Base-by-base conservation (phyloP, 2,797 vertebrate species). In the Stomatorhinus walkeri region DNA sequence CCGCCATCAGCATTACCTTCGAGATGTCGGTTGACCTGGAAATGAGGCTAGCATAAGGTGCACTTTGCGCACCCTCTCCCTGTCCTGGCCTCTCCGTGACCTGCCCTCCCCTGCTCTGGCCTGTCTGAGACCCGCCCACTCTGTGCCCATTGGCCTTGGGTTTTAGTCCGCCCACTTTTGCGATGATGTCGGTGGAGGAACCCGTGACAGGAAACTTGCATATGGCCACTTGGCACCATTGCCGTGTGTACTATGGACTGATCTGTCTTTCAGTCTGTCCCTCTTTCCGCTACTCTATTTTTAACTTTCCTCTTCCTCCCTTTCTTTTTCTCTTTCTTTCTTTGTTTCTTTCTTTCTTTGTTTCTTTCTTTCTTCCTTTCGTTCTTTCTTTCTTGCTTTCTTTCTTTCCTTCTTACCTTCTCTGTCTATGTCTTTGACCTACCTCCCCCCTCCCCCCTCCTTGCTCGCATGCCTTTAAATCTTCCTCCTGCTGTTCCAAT, bases 171-270 rank as follows among this genome's bases (percentile, higher is more conserved):
- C 52, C 85, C 28, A 8, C 36, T 87, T 56, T 87, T 61, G 51
- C 85, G 6, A 19, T 54, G 84, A 36, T 7, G 84, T 51, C 72
- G 51, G 88, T 91, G 91, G 90, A 68, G 88, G 90, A 92, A 86
- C 86, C 51, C 5, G 8, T 9, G 72, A 52, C 46, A 54, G 89
- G 85, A 87, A 92, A 91, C 89, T 90, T 90, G 87, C 88, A 91
- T 92, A 92, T 91, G 90, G 90, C 90, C 61, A 84, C 90, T 90
- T 89, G 0, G 91, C 90, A 92, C 93, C 93, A 91, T 90, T 93
- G 91, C 93, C 91, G 92, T 91, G 87, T 91, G 92, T 92, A 93
- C 93, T 92, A 92, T 91, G 90, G 93, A 94, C 93, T 95, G 94
- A 95, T 93, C 90, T 92, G 89, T 92, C 90, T 93, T 93, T 93